Evolutionary conservation across 2,888 invertebrate genomes (phyloP), one percentile per base, ranked within the genome.

Genomic region (Tetanocera ferruginea): DNA sequence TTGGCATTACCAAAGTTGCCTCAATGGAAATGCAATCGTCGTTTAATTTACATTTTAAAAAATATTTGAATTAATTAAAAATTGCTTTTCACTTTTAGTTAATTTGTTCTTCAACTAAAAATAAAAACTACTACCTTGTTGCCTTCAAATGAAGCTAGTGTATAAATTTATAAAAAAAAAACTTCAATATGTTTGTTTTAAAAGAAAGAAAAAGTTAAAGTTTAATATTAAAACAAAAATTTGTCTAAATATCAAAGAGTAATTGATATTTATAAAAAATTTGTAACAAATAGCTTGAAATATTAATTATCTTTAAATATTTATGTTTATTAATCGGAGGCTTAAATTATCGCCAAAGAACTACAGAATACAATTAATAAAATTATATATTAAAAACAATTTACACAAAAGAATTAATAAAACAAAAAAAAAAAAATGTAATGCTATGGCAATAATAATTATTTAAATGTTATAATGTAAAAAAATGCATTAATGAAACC

Each of bases 331-430:
- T 85, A 86, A 87, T 88, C 88, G 88, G 88, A 88, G 88, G 88
- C 88, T 88, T 88, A 87, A 87, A 86, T 87, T 85, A 88, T 86
- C 88, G 87, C 88, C 88, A 88, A 88, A 88, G 88, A 87, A 86
- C 83, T 82, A 83, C 82, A 83, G 83, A 83, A 81, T 80, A 80
- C 80, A 82, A 82, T 81, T 81, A 83, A 76, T 80, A 82, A 64
- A 78, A 75, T 55, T 67, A 37, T 66, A 66, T 67, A 34, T 57
- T 31, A 75, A 75, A 55, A 34, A 67, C 80, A 77, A 80, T 78
- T 75, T 43, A 74, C 62, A 80, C 34, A 77, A 79, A 78, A 78
- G 78, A 75, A 60, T 71, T 64, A 77, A 80, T 37, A 70, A 75
- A 74, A 62, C 11, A 23, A 73, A 67, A 76, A 34, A 43, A 66